phyloP scores from a whole-genome alignment of 2,888 invertebrate genomes.

The Zeuzera pyrina region DNA sequence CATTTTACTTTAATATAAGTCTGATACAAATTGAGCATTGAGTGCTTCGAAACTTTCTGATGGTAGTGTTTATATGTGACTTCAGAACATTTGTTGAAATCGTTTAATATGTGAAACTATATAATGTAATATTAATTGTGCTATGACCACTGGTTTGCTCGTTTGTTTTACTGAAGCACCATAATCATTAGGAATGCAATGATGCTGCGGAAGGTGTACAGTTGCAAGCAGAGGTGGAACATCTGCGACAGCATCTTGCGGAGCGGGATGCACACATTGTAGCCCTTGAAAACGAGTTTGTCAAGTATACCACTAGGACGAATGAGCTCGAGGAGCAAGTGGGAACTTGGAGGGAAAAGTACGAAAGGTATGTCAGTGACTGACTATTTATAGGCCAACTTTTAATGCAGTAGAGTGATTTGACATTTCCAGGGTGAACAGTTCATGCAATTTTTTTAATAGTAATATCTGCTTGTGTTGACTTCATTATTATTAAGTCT shows the following conservation, averaged over 20 bases:
- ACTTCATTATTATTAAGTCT: too few species aligned
- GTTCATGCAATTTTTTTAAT: too few species aligned
- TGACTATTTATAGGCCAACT: too few species aligned
- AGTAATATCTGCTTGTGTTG: too few species aligned
- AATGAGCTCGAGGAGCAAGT: constrained; percentile 88
- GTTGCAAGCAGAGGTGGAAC: constrained; percentile 90
- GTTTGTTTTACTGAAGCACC: constrained; percentile 1
- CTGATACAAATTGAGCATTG: too few species aligned
- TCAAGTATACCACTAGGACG: constrained; percentile 84
- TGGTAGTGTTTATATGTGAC: too few species aligned
- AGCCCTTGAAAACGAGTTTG: constrained; percentile 88
- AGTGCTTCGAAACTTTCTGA: too few species aligned
- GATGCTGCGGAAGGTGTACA: constrained; percentile 70
- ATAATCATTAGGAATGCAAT: constrained; percentile 48
- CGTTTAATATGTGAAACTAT: too few species aligned
- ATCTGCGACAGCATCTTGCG: constrained; percentile 84
- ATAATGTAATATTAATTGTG: not conserved
- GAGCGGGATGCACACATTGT: constrained; percentile 89
- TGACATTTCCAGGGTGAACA: too few species aligned
- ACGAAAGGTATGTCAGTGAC: constrained; percentile 83
- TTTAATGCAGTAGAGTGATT: too few species aligned
- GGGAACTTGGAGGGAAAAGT: constrained; percentile 92
- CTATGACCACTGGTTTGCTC: not conserved
- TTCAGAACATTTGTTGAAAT: too few species aligned
- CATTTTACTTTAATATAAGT: too few species aligned